phyloP scores from a whole-genome alignment of 2,113 vertebrate genomes.

The Apodemus sylvaticus region DNA sequence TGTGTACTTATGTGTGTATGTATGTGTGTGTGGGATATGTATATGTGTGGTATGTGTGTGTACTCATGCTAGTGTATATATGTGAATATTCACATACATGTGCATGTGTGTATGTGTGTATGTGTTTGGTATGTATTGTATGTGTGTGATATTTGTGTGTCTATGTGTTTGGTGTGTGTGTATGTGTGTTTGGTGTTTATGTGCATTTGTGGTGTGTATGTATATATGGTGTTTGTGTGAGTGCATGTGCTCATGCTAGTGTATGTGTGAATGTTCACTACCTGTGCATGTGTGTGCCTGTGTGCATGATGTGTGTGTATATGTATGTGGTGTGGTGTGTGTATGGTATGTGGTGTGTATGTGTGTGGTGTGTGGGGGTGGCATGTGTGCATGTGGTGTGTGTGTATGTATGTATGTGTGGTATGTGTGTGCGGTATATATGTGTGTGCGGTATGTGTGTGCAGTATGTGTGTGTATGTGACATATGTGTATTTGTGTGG shows the following conservation, averaged over 20 bases:
- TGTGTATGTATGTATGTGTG: neutral
- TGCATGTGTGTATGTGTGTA: neutral
- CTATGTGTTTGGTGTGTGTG: neutral
- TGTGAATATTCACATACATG: neutral
- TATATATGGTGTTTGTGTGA: neutral
- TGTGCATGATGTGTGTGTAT: neutral
- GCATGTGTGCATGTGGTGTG: no score
- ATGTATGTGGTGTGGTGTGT: accelerated
- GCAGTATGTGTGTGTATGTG: no score
- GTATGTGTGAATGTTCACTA: neutral
- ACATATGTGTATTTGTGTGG: no score
- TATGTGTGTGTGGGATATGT: neutral
- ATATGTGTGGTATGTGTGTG: no score
- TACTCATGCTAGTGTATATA: no score
- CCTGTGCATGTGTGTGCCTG: neutral
- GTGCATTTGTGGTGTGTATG: neutral
- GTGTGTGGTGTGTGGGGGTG: no score
- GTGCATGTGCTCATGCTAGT: neutral
- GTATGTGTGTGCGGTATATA: no score
- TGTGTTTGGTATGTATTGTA: neutral
- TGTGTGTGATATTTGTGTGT: neutral
- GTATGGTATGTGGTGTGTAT: no score
- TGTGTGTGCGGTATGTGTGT: no score
- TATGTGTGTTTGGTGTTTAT: neutral
- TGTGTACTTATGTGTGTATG: neutral